Evolutionary conservation across 2,113 vertebrate species (phyloP).

Genomic region (Polyodon spathula): DNA sequence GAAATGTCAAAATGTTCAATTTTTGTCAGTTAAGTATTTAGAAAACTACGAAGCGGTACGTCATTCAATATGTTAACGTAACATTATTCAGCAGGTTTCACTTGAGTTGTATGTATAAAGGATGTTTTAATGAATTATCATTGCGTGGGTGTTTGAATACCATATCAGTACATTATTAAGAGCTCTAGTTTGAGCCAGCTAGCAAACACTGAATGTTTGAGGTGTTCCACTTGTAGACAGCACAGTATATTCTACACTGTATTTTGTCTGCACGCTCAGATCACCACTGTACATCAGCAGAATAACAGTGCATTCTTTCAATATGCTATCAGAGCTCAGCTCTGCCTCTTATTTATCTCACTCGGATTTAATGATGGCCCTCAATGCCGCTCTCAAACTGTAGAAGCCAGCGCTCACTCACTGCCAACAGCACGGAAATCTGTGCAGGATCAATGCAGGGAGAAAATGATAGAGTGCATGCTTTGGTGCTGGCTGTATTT

Average conservation of each 20-base stretch:
- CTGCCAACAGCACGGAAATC: not conserved
- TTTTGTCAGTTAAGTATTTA: too few species aligned
- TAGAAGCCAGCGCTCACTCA: too few species aligned
- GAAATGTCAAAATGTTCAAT: too few species aligned
- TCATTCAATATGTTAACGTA: too few species aligned
- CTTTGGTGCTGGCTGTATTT: too few species aligned
- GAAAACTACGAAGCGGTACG: too few species aligned
- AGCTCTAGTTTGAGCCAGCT: not conserved
- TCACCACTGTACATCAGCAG: not conserved
- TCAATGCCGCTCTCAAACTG: not conserved
- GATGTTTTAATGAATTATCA: too few species aligned
- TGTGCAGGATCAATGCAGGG: too few species aligned
- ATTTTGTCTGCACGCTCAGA: not conserved
- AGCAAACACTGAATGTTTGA: not conserved
- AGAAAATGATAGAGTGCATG: too few species aligned
- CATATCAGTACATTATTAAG: not conserved
- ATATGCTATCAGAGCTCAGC: not conserved
- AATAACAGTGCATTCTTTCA: not conserved
- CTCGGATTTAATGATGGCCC: not conserved
- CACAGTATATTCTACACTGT: not conserved
- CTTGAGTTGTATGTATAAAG: too few species aligned
- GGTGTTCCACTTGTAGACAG: not conserved
- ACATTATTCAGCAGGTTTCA: too few species aligned
- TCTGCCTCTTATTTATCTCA: not conserved
- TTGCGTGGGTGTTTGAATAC: not conserved